Conservation (phyloP, 2,797 vertebrate genomes). For the Falco peregrinus region DNA sequence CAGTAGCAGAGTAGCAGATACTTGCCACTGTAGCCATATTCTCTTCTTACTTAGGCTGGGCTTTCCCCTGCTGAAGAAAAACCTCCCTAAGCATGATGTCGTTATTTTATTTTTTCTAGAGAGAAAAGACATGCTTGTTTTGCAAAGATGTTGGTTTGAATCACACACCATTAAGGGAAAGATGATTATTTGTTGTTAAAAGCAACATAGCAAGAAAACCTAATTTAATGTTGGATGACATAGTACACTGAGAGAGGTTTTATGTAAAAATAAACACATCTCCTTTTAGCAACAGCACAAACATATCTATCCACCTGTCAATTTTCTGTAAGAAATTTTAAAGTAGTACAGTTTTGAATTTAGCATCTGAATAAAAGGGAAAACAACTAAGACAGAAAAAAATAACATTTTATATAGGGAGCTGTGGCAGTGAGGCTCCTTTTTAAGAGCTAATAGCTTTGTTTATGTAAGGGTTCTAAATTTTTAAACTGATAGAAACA, state of each 20-base stretch:
- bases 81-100: not conserved
- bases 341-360: not conserved
- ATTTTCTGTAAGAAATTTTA: not conserved
- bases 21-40: not conserved
- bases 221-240: not conserved
- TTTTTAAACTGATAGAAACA: not conserved
- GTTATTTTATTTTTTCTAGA: not conserved
- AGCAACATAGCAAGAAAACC: not conserved
- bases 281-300: not conserved
- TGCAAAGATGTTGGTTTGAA: not conserved
- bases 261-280: not conserved
- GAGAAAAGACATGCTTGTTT: not conserved
- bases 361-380: not conserved
- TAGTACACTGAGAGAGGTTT: not conserved
- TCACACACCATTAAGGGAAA: not conserved
- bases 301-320: not conserved
- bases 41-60: not conserved
- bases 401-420: not conserved
- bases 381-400: not conserved
- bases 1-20: not conserved
- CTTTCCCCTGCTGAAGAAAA: not conserved
- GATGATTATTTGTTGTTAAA: not conserved
- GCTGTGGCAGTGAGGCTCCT: not conserved
- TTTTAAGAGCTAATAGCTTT: not conserved
- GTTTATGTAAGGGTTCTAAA: not conserved